Percentiles rank a stretch among this genome's conserved stretches.
These are phyloP conservation scores for Catamblyrhynchus diadema DNA, from an alignment of 2,797 vertebrate genomes.

Conservation along the genomic window DNA sequence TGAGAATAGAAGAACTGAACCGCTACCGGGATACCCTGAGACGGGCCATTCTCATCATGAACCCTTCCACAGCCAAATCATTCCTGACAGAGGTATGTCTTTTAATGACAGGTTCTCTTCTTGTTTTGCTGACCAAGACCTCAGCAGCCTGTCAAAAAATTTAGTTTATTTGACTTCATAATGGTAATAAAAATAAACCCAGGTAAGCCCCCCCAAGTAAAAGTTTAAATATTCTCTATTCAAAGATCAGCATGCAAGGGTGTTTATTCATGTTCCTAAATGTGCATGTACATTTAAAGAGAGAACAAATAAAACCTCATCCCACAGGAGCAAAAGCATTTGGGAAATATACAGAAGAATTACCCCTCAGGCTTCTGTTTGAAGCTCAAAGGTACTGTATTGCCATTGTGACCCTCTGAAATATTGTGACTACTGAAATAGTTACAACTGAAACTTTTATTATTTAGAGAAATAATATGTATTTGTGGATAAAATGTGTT, in stretches of 20 bases:
- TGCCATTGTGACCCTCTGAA: neutral
- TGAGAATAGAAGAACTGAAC: constrained; percentile 95
- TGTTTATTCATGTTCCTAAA: neutral
- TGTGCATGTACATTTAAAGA: neutral
- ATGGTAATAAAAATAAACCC: neutral
- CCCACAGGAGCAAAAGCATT: neutral
- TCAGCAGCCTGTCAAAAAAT: neutral
- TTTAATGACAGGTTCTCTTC: neutral
- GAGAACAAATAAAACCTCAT: neutral
- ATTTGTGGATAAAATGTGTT: neutral
- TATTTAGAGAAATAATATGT: neutral
- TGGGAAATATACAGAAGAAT: neutral
- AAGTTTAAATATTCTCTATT: neutral
- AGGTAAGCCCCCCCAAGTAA: neutral
- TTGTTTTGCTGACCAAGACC: neutral
- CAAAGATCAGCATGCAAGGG: neutral
- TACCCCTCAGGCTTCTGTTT: neutral
- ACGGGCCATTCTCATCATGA: constrained; percentile 94
- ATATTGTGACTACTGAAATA: neutral
- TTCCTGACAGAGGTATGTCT: constrained; percentile 92
- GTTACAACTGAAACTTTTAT: neutral
- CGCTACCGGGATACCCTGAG: constrained; percentile 94
- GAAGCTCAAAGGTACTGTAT: neutral
- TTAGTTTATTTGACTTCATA: neutral
- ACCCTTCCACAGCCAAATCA: constrained; percentile 91